phyloP scores from a whole-genome alignment of 2,797 vertebrate species.

The Geotrypetes seraphini region DNA sequence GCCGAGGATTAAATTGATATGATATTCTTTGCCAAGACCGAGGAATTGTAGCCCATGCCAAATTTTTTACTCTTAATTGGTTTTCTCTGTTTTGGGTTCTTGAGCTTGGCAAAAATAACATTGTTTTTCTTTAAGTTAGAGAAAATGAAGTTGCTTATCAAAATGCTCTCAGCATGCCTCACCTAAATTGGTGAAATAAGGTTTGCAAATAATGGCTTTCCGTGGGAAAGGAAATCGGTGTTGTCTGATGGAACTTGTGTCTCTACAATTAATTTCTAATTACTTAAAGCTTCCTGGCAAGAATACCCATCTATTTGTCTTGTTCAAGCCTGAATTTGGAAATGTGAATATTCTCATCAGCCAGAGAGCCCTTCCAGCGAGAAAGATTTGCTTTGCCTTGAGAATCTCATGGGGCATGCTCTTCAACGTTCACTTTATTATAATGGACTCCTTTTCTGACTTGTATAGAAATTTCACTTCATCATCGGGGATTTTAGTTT shows the following conservation, averaged over 20 bases:
- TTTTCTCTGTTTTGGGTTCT: neutral
- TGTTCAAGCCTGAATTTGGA: slow-evolving; percentile 1
- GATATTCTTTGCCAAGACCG: neutral
- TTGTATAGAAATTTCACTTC: slow-evolving; percentile 43
- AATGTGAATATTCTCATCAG: neutral
- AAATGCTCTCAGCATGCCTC: neutral
- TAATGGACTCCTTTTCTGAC: slow-evolving; percentile 24
- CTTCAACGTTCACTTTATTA: slow-evolving; percentile 24
- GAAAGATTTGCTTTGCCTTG: slow-evolving; percentile 2
- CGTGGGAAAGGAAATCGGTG: slow-evolving; percentile 5
- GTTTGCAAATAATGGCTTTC: neutral
- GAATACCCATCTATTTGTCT: slow-evolving; percentile 1
- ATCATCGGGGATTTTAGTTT: slow-evolving; percentile 30
- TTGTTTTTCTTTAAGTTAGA: neutral
- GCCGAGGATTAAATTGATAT: too few relatives aligned
- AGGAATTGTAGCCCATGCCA: neutral
- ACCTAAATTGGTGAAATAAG: neutral
- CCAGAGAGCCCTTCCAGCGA: slow-evolving; percentile 4
- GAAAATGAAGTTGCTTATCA: neutral
- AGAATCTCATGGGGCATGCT: slow-evolving; percentile 2
- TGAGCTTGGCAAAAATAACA: slow-evolving; percentile 4
- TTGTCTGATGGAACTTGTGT: slow-evolving; percentile 16
- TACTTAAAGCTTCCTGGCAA: slow-evolving; percentile 1
- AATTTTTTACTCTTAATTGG: neutral
- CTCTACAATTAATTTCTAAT: slow-evolving; percentile 1